phyloP scores from a whole-genome alignment of 2,888 invertebrate species.

The Nomada ferruginata region DNA sequence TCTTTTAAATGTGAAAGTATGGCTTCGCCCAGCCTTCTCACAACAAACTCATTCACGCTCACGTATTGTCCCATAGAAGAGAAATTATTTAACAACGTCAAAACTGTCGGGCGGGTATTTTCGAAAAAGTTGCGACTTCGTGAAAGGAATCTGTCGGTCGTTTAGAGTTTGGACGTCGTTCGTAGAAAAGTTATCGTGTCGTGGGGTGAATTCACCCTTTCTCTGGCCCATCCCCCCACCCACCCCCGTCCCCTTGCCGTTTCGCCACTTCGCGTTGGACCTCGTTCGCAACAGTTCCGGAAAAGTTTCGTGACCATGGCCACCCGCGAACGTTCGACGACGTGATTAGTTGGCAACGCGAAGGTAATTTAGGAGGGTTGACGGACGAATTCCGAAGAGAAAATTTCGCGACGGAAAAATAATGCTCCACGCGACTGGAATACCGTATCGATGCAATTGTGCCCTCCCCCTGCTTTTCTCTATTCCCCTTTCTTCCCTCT shows the following conservation, averaged over 20 bases:
- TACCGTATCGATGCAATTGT: constrained; percentile 32
- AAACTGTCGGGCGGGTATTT: constrained; percentile 43
- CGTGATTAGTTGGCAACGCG: constrained; percentile 60
- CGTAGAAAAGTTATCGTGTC: constrained; percentile 26
- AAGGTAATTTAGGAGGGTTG: constrained; percentile 56
- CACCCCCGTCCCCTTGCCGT: not conserved
- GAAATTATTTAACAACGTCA: constrained; percentile 67
- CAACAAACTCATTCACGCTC: not conserved
- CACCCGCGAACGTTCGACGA: constrained; percentile 44
- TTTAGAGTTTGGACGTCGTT: constrained; percentile 41
- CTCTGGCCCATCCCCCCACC: too few relatives aligned
- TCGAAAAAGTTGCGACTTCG: constrained; percentile 49
- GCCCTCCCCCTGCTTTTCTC: not conserved
- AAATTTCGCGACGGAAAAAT: constrained; percentile 35
- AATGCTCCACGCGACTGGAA: constrained; percentile 43
- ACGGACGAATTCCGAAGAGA: constrained; percentile 36
- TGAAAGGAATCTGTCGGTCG: constrained; percentile 54
- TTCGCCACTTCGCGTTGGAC: constrained; percentile 15
- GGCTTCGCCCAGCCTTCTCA: too few relatives aligned
- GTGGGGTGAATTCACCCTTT: constrained; percentile 10
- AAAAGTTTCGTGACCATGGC: constrained; percentile 40
- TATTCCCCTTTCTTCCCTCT: too few relatives aligned
- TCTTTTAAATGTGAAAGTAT: too few relatives aligned
- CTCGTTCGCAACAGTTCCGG: constrained; percentile 40
- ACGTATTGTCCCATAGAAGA: not conserved